Percentiles rank a stretch among this genome's conserved stretches.
phyloP scores from a whole-genome alignment of 2,797 vertebrate genomes.

The Vespertilio murinus region DNA sequence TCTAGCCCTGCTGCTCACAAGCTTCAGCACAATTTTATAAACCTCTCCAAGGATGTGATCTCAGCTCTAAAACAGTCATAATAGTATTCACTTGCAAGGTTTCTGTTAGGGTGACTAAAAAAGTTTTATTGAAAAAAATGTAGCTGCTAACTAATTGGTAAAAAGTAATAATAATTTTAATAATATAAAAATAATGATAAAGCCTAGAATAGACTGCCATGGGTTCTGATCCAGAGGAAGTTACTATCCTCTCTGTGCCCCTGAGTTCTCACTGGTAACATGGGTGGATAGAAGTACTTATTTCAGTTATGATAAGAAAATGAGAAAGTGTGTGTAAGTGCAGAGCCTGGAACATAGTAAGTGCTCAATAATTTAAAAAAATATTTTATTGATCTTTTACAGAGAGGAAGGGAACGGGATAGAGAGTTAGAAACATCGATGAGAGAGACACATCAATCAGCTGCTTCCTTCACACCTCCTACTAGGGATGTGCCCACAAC shows the following conservation, averaged over 20 bases:
- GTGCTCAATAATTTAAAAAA: neutral
- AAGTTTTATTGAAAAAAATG: neutral
- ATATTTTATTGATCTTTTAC: too few relatives aligned
- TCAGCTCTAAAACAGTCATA: neutral
- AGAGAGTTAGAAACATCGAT: too few relatives aligned
- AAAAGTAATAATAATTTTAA: neutral
- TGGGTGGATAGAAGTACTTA: neutral
- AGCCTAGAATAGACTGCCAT: neutral
- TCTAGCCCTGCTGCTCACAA: neutral
- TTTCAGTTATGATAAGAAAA: neutral
- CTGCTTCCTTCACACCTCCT: too few relatives aligned
- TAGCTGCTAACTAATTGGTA: neutral
- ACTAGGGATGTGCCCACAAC: too few relatives aligned
- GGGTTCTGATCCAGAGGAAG: neutral
- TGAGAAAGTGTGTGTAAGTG: neutral
- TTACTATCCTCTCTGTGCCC: neutral
- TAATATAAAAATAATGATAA: neutral
- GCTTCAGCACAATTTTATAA: neutral
- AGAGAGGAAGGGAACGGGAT: too few relatives aligned
- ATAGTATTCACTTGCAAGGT: neutral
- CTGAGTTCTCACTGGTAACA: neutral
- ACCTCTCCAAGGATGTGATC: neutral
- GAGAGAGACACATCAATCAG: too few relatives aligned
- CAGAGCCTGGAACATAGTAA: neutral
- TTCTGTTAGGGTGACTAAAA: neutral